phyloP scores from a whole-genome alignment of 2,797 vertebrate genomes.

The Nasua narica region DNA sequence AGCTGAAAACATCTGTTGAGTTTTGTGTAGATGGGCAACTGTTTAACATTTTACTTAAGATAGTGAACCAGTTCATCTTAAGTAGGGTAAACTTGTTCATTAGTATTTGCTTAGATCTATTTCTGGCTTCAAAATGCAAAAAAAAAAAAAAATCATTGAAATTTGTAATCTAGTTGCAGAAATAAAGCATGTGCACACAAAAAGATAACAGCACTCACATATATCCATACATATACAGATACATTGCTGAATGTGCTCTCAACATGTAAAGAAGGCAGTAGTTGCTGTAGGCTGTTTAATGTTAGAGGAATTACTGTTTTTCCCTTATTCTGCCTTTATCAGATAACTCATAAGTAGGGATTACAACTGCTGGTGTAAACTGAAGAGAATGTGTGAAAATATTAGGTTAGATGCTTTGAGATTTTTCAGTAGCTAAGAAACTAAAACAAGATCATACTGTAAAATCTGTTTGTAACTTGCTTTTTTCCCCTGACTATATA shows the following conservation, averaged over 20 bases:
- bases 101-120: conserved; percentile 38
- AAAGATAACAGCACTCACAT: background rate
- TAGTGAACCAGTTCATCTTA: background rate
- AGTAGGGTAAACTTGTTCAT: conserved; percentile 8
- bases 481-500: background rate
- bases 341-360: background rate
- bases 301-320: background rate
- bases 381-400: background rate
- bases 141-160: background rate
- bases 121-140: conserved; percentile 33
- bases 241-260: background rate
- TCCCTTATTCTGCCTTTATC: background rate
- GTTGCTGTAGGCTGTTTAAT: background rate
- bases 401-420: conserved; percentile 4
- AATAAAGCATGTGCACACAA: conserved; percentile 18
- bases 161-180: conserved; percentile 32
- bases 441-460: conserved; percentile 26
- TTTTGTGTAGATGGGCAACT: conserved; percentile 3
- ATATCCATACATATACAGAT: background rate
- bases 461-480: conserved; percentile 32
- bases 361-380: background rate
- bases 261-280: background rate
- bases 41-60: conserved; percentile 37
- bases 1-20: background rate
- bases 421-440: conserved; percentile 18